phyloP scores from a whole-genome alignment of 2,113 vertebrate genomes.

The Ovibos moschatus region DNA sequence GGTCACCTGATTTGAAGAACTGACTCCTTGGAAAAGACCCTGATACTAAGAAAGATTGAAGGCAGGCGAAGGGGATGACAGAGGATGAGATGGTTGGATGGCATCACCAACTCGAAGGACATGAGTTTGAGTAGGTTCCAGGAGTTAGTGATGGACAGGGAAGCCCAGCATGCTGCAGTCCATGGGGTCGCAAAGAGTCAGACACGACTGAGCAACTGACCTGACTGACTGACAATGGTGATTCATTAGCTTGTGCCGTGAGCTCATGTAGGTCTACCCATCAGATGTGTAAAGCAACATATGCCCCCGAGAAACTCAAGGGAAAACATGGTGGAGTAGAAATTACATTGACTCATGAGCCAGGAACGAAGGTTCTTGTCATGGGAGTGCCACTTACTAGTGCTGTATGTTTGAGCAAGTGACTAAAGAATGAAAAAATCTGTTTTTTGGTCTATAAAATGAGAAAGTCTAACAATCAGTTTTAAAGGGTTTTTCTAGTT shows the following conservation, averaged over 20 bases:
- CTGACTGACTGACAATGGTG: background rate
- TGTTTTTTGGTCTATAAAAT: background rate
- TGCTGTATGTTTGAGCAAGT: background rate
- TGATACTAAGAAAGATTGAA: background rate
- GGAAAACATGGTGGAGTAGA: background rate
- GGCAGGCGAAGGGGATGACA: background rate
- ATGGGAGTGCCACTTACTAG: background rate
- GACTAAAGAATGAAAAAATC: background rate
- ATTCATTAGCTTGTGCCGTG: background rate
- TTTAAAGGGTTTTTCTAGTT: background rate
- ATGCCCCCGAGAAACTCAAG: background rate
- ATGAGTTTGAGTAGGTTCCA: background rate
- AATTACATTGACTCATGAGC: background rate
- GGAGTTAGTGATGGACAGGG: background rate
- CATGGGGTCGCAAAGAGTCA: fast-evolving
- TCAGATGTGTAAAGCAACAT: background rate
- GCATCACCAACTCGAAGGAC: background rate
- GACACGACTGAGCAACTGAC: background rate
- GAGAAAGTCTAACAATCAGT: background rate
- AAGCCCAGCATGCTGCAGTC: background rate
- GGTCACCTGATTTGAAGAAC: background rate
- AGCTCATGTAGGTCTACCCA: background rate
- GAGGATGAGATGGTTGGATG: background rate
- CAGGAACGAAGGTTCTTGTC: background rate
- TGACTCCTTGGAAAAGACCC: background rate